Percentiles rank a stretch among this genome's conserved stretches.
Conservation (phyloP, 2,888 invertebrate species). For the Epsilonema sp. region DNA sequence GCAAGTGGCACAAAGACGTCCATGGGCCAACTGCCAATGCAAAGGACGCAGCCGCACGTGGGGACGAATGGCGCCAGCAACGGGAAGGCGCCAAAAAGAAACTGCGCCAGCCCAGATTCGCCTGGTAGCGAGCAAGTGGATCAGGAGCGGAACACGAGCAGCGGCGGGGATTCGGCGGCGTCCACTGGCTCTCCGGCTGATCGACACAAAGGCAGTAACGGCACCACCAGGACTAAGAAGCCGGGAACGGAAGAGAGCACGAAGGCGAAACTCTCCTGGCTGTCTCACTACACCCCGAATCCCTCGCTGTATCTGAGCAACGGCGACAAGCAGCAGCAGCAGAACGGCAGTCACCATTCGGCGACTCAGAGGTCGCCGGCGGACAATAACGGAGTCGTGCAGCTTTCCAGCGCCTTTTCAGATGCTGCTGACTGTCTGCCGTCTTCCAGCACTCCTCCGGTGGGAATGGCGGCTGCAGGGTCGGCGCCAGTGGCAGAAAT, state of each 20-base stretch:
- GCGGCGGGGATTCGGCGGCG: neutral
- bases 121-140: constrained; percentile 2
- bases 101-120: constrained; percentile 5
- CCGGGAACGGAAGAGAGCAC: neutral
- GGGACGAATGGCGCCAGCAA: neutral
- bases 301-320: neutral
- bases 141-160: neutral
- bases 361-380: neutral
- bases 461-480: neutral
- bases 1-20: too few relatives aligned
- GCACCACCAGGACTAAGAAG: neutral
- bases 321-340: too few relatives aligned
- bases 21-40: neutral
- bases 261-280: constrained; percentile 4
- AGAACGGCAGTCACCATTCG: neutral
- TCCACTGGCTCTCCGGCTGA: neutral
- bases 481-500: neutral
- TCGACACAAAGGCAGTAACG: neutral
- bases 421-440: neutral
- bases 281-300: constrained; percentile 4
- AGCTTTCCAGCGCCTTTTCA: too few relatives aligned
- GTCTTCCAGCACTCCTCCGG: neutral
- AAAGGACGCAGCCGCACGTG: neutral
- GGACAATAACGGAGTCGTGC: neutral
- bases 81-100: neutral